Base-by-base conservation (phyloP, 2,888 invertebrate species). In the Sarcophaga variegata region DNA sequence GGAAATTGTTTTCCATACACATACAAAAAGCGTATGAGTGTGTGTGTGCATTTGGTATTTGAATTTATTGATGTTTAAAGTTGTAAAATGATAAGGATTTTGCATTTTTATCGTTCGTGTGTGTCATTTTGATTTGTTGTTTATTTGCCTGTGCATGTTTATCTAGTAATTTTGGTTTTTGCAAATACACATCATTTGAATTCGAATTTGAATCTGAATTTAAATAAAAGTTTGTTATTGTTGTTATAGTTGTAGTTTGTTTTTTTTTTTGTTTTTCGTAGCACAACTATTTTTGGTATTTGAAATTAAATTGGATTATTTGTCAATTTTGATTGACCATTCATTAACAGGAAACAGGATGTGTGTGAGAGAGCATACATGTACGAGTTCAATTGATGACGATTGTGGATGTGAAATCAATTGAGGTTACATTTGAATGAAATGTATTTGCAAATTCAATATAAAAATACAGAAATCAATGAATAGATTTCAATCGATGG, bases 261-360 rank as follows among this genome's bases (percentile, higher is more conserved):
- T n/a, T n/a, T n/a, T n/a, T n/a, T n/a, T n/a, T n/a, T n/a, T n/a
- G n/a, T 37, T 37, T 37, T 37, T 6, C 37, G 6, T 27, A 47
- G 71, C 10, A 62, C 45, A 72, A 72, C 54, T 59, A 60, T 27
- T 66, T 83, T 78, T 78, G 78, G 78, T 79, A 75, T 78, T 79
- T 76, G 70, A 81, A 81, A 79, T 84, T 81, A 78, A 87, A 87
- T 84, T 81, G 81, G 81, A 81, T 84, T 83, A 81, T 87, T 87
- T 84, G 87, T 84, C 84, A 84, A 79, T 87, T 87, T 83, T 87
- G 84, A 84, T 81, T 87, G 87, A 81, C 86, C 86, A 87, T 87
- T 87, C 87, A 87, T 84, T 87, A 84, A 75, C 81, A 87, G 87
- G 87, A 84, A 84, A 71, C 83, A 84, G 86, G 81, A 81, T 84